Percentiles rank a stretch among this genome's conserved stretches.
Conservation (phyloP, 2,113 vertebrate species). For the Eolophus roseicapilla region DNA sequence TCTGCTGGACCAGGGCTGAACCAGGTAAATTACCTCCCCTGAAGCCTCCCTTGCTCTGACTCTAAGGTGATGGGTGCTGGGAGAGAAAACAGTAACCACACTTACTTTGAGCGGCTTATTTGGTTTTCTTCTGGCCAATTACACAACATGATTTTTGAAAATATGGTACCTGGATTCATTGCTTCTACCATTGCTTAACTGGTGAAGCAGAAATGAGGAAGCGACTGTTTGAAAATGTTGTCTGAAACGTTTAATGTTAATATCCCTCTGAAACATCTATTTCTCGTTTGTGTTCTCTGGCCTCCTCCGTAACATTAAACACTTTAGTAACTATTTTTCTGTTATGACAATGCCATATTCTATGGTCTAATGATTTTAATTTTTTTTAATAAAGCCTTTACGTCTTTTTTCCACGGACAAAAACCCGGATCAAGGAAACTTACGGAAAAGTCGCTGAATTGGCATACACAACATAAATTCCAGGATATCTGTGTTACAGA, state of each 20-base stretch:
- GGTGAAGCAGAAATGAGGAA: neutral
- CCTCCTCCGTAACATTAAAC: neutral
- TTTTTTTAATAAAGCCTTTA: neutral
- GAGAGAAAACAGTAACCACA: fast-evolving
- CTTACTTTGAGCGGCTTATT: neutral
- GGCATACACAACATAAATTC: neutral
- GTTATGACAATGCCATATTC: neutral
- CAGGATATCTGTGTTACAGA: neutral
- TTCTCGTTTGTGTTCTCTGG: neutral
- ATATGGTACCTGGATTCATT: neutral
- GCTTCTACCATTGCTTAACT: neutral
- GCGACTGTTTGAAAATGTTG: neutral
- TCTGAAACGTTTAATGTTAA: neutral
- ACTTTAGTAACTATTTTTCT: neutral
- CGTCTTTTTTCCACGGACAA: neutral
- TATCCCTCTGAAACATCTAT: neutral
- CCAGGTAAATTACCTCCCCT: neutral
- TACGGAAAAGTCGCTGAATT: neutral
- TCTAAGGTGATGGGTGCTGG: neutral
- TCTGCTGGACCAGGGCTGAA: neutral
- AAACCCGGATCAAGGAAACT: neutral
- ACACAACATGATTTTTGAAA: neutral
- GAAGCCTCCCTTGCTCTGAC: neutral
- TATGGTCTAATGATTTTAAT: neutral
- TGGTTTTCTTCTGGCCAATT: neutral